phyloP scores from a whole-genome alignment of 2,888 invertebrate species.

The Therioaphis trifolii region DNA sequence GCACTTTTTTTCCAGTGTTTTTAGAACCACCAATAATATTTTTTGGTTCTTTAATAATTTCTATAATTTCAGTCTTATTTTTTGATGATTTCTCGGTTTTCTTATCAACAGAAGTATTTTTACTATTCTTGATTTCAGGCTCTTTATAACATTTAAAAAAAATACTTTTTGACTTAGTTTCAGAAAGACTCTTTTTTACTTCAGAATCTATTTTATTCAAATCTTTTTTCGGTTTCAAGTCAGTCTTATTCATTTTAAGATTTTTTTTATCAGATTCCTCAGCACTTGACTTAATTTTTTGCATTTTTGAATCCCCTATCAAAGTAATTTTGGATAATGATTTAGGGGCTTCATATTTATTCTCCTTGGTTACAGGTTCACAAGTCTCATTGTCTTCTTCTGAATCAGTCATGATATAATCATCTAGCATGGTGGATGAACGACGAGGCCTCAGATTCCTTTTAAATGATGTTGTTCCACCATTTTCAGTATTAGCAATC shows the following conservation, averaged over 20 bases:
- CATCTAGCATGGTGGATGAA: slow-evolving; percentile 53
- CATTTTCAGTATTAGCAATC: slow-evolving; percentile 17
- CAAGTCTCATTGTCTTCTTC: slow-evolving; percentile 26
- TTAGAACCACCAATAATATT: not conserved
- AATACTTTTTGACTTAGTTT: slow-evolving; percentile 45
- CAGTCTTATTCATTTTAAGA: slow-evolving; percentile 59
- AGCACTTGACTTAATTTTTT: slow-evolving; percentile 33
- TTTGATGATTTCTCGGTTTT: slow-evolving; percentile 46
- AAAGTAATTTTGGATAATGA: not conserved
- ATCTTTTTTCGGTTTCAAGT: slow-evolving; percentile 57
- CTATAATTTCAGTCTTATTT: slow-evolving; percentile 53
- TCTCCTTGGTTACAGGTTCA: not conserved
- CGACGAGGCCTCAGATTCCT: slow-evolving; percentile 57
- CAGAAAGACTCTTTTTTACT: slow-evolving; percentile 39
- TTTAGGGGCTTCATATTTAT: slow-evolving; percentile 5
- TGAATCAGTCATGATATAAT: slow-evolving; percentile 59
- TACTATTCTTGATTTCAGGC: slow-evolving; percentile 52
- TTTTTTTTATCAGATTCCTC: slow-evolving; percentile 52
- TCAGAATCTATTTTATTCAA: slow-evolving; percentile 57
- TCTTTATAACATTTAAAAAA: slow-evolving; percentile 45
- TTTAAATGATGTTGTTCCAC: not conserved
- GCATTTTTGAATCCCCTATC: not conserved
- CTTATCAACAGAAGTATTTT: slow-evolving; percentile 36
- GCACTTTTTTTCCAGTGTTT: slow-evolving; percentile 46
- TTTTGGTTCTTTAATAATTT: slow-evolving; percentile 42